Base-by-base conservation (phyloP, 2,888 invertebrate genomes). In the Amorpha juglandis region DNA sequence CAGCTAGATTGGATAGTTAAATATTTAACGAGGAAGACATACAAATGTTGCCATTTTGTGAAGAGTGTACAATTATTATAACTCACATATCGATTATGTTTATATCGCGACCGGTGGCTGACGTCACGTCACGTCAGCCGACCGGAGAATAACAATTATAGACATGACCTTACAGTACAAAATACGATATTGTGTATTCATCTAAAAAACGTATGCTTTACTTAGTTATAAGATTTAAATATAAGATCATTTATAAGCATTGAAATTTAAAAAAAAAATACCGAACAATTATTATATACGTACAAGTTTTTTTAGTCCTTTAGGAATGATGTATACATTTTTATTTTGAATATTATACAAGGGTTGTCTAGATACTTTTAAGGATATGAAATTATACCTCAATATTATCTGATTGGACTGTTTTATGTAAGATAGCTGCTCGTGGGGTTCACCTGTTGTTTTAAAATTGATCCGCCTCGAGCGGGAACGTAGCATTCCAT, bases 91-190 rank as follows among this genome's bases (percentile, higher is more conserved):
- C 65, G 63, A 68, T 47, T 62, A 58, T 51, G 64, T 55, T 55
- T 55, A 63, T 48, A 63, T 63, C 12, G 33, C 21, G 63, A 42
- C n/a, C 33, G 33, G 47, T 35, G 47, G 9, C 14, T 45, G 45
- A 45, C 14, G 45, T 42, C 42, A 45, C 45, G 45, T 45, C 27
- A 38, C 19, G 19, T 19, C 58, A 19, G 14, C 33, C 52, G 6
- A 19, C 14, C 27, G 2, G 27, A 58, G 19, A 58, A 42, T 58
- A 42, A 58, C 58, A 38, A 14, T 58, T 58, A 58, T 58, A 62
- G 51, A 63, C 81, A 84, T 83, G 88, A 91, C 92, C 91, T 92
- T 79, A 92, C 89, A 92, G 92, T 92, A 92, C 92, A 92, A 92
- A 91, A 90, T 89, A 90, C 83, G 82, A 84, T 90, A 87, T 89